Evolutionary conservation across 2,888 invertebrate genomes (phyloP).

Genomic region (Drosophila maculinotata): DNA sequence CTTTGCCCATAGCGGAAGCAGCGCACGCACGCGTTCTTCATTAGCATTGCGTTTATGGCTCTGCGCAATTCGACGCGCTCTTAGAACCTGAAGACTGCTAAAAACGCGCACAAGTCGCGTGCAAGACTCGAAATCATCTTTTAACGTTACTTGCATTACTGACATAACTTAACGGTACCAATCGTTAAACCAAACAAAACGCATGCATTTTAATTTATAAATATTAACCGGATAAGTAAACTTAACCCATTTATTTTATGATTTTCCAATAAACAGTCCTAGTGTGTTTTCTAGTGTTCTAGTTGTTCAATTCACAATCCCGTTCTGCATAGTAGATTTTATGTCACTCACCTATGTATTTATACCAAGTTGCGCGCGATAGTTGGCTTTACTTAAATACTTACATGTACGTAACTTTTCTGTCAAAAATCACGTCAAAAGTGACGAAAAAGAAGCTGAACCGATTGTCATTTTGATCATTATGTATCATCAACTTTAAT

Average conservation of each 20-base stretch:
- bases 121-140: slow-evolving; percentile 3
- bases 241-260: neutral
- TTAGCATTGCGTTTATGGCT: slow-evolving; percentile 49
- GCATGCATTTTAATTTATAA: neutral
- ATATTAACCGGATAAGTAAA: neutral
- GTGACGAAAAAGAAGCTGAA: too few relatives aligned
- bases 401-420: too few relatives aligned
- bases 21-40: slow-evolving; percentile 54
- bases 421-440: too few relatives aligned
- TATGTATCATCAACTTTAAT: too few relatives aligned
- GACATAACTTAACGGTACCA: slow-evolving; percentile 16
- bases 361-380: slow-evolving; percentile 15
- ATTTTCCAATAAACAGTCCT: neutral
- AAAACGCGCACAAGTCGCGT: slow-evolving; percentile 19
- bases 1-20: slow-evolving; percentile 61
- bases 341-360: slow-evolving; percentile 25
- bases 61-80: slow-evolving; percentile 24
- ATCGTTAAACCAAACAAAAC: slow-evolving; percentile 13
- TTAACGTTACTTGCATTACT: neutral
- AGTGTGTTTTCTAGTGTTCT: neutral
- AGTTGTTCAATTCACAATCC: slow-evolving; percentile 13
- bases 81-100: neutral
- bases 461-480: too few relatives aligned
- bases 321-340: slow-evolving; percentile 1
- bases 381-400: too few relatives aligned